A percentile compares a stretch with the other conserved stretches of the same genome.
Conservation (phyloP, 2,113 vertebrate species). For the Uropsilus gracilis region DNA sequence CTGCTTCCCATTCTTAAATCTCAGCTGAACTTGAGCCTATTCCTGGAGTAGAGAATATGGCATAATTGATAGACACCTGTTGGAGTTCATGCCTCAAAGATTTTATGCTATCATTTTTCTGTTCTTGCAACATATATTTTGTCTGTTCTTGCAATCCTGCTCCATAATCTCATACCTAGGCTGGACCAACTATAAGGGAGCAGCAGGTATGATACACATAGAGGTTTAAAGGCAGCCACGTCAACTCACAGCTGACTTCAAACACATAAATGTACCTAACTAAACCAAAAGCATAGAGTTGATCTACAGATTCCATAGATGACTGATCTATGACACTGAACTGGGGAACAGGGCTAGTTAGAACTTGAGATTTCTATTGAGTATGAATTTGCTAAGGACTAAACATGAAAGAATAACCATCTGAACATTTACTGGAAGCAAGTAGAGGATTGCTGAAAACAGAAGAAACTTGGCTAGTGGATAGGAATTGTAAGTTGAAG, state of each 20-base stretch:
- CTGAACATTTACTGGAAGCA: not conserved
- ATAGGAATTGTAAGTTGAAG: not conserved
- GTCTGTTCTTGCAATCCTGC: not conserved
- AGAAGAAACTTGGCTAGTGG: not conserved
- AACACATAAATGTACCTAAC: not conserved
- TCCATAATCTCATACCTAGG: not conserved
- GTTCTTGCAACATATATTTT: not conserved
- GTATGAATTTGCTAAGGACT: not conserved
- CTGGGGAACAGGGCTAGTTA: not conserved
- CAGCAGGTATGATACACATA: too few relatives aligned
- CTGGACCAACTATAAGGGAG: not conserved
- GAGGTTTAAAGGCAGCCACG: not conserved
- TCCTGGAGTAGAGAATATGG: not conserved
- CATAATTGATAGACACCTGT: not conserved
- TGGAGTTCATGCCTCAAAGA: not conserved
- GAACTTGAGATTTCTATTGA: not conserved
- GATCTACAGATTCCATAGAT: not conserved
- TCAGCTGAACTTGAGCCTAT: not conserved
- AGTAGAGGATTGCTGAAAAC: not conserved
- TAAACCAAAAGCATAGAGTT: not conserved
- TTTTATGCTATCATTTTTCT: not conserved
- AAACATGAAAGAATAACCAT: not conserved
- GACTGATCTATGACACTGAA: not conserved
- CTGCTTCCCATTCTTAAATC: not conserved
- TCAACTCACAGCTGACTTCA: not conserved